A percentile compares a stretch with the other conserved stretches of the same genome.
These are phyloP conservation scores for Drosophila flavopinicola DNA, from an alignment of 2,888 invertebrate genomes.

Conservation along the genomic window DNA sequence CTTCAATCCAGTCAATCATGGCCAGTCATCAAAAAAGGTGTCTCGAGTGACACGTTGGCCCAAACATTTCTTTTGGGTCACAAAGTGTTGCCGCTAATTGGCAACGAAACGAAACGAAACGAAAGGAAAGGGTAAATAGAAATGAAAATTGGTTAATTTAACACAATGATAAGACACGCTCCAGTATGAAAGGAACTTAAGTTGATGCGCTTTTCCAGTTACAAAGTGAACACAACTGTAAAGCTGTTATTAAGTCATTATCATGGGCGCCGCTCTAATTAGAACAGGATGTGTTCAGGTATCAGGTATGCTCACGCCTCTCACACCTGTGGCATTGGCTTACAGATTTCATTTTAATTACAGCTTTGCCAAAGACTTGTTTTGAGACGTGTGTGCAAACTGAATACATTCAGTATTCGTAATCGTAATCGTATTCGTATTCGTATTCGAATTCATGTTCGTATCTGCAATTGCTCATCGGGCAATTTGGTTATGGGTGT, in stretches of 20 bases:
- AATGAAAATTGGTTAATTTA: conserved; percentile 68
- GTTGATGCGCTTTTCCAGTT: conserved; percentile 34
- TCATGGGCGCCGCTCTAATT: conserved; percentile 47
- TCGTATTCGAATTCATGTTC: neutral
- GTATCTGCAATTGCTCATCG: conserved; percentile 64
- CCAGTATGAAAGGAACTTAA: conserved; percentile 16
- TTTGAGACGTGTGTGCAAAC: conserved; percentile 39
- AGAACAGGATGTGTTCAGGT: conserved; percentile 60
- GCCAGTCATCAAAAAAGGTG: conserved; percentile 73
- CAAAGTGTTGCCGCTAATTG: conserved; percentile 60
- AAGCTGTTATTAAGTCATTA: conserved; percentile 67
- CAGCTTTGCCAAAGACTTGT: conserved; percentile 43
- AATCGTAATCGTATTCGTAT: neutral
- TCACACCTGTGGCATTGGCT: conserved; percentile 16
- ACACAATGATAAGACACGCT: conserved; percentile 65
- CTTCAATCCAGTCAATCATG: conserved; percentile 55
- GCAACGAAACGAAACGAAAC: conserved; percentile 23
- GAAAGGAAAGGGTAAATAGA: conserved; percentile 19
- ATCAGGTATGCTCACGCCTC: neutral
- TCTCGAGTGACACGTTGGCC: conserved; percentile 66
- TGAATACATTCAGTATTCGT: no score
- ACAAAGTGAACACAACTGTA: conserved; percentile 22
- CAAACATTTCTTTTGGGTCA: conserved; percentile 17
- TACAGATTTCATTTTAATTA: conserved; percentile 73
- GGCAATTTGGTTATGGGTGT: conserved; percentile 31